Evolutionary conservation across 2,113 vertebrate species (phyloP), one percentile per base, ranked within the genome.

Genomic region (Rhipidura dahli): DNA sequence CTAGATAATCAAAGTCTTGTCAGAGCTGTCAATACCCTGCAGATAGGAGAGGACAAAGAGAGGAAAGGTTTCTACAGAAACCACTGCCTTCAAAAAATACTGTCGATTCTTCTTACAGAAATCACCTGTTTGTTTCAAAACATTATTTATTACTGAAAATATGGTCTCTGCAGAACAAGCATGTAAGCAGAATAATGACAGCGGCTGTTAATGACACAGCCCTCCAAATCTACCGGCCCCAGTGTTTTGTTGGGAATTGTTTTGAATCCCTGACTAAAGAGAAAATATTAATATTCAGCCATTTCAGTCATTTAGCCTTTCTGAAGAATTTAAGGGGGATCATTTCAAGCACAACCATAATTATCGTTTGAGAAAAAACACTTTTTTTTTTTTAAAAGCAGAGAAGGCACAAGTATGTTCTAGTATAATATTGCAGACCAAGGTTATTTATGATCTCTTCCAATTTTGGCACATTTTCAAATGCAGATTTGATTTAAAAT

Each of bases 1-100:
- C 98, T 98, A 98, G 98, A 98, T 99, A 99, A 99, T 99, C 99
- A 99, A 99, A 99, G 98, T 98, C 98, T 98, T 99, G 99, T 99
- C 99, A 99, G 97, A 97, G 96, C 98, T 99, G 99, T 98, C 99
- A 99, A 99, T 99, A 99, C 97, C 98, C 98, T 98, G 98, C 98
- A 98, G 98, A 98, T 98, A 97, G 97, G 97, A 97, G 97, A 98
- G 97, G 97, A 98, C 98, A 98, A 97, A 97, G 97, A 97, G 96
- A 98, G 98, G 96, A 94, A 97, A 97, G 97, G 97, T 97, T 98
- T 98, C 98, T 97, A 92, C 97, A 98, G 97, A 98, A 98, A 96
- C 96, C 76, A 61, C 93, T 84, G 97, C 94, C 97, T 98, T 97
- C 97, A 97, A 95, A 94, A 98, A 96, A 98, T 72, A 95, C 97